These are phyloP conservation scores for Rotaria magnacalcarata DNA, from an alignment of 2,888 invertebrate species.

Conservation along the genomic window DNA sequence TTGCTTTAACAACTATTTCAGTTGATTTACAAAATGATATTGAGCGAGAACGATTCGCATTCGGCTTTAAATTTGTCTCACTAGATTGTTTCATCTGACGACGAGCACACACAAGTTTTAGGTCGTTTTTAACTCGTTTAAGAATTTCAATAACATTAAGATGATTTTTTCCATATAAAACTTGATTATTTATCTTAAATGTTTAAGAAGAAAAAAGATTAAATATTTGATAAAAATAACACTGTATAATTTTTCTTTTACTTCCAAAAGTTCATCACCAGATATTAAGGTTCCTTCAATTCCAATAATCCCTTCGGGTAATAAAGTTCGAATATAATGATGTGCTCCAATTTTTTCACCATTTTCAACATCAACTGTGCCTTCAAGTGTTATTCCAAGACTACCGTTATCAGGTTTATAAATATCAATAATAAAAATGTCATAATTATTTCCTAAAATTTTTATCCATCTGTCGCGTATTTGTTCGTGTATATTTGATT, in stretches of 20 bases:
- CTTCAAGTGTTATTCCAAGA: slow-evolving; percentile 90
- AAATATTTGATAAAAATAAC: slow-evolving; percentile 1
- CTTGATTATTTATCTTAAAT: slow-evolving; percentile 78
- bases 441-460: slow-evolving; percentile 19
- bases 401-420: slow-evolving; percentile 72
- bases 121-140: slow-evolving; percentile 81
- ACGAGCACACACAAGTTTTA: slow-evolving; percentile 82
- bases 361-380: slow-evolving; percentile 87
- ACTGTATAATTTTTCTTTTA: slow-evolving; percentile 4
- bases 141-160: slow-evolving; percentile 86
- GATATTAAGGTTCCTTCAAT: slow-evolving; percentile 79
- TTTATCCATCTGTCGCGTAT: not conserved
- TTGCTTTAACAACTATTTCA: slow-evolving; percentile 18
- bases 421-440: slow-evolving; percentile 14
- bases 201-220: not conserved
- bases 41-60: not conserved
- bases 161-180: slow-evolving; percentile 84
- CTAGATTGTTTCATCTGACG: slow-evolving; percentile 47
- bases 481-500: not conserved
- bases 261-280: slow-evolving; percentile 87
- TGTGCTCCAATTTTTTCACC: slow-evolving; percentile 94
- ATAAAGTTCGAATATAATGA: slow-evolving; percentile 92
- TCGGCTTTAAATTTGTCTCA: not conserved
- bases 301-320: slow-evolving; percentile 93
- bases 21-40: slow-evolving; percentile 27